A percentile compares a stretch with the other conserved stretches of the same genome.
phyloP scores from a whole-genome alignment of 37 sponge, comb jelly and placozoan genomes.

The Oscarella lobularis region DNA sequence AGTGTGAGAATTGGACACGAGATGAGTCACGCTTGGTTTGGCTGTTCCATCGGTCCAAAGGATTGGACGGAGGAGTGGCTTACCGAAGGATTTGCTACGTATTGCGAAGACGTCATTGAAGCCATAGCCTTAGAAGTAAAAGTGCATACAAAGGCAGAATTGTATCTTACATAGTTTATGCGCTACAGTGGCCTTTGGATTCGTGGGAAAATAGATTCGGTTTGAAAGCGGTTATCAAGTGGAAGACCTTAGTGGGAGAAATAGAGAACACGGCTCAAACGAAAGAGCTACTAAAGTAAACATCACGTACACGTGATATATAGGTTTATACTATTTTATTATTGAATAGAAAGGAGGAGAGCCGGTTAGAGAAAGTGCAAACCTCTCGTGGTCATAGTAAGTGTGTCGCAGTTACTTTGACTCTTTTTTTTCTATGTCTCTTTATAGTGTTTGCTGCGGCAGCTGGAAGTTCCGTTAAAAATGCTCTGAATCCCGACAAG shows the following conservation, averaged over 20 bases:
- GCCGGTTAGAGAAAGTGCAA: too few species aligned
- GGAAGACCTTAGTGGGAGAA: neutral
- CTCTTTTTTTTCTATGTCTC: too few species aligned
- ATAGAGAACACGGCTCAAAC: neutral
- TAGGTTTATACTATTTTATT: too few species aligned
- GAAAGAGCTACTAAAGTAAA: too few species aligned
- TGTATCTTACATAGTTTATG: too few species aligned
- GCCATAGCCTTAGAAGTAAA: neutral
- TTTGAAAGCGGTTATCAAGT: neutral
- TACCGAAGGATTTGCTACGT: conserved; percentile 13
- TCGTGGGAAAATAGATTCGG: neutral
- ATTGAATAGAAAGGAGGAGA: too few species aligned
- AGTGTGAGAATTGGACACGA: conserved; percentile 6
- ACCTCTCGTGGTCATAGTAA: too few species aligned
- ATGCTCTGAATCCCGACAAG: conserved; percentile 1
- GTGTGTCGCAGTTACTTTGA: too few species aligned
- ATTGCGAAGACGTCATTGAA: conserved; percentile 4
- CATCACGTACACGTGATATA: too few species aligned
- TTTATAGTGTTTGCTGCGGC: neutral
- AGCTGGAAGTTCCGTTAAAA: neutral
- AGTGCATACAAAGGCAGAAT: too few species aligned
- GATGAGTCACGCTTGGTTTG: conserved; percentile 10
- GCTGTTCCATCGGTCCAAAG: conserved; percentile 2
- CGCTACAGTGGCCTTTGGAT: neutral
- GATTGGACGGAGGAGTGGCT: conserved; percentile 20